Evolutionary conservation across 64 coral and sea anemone genomes (phyloP).

Genomic region (Dendrophyllia cribrosa): DNA sequence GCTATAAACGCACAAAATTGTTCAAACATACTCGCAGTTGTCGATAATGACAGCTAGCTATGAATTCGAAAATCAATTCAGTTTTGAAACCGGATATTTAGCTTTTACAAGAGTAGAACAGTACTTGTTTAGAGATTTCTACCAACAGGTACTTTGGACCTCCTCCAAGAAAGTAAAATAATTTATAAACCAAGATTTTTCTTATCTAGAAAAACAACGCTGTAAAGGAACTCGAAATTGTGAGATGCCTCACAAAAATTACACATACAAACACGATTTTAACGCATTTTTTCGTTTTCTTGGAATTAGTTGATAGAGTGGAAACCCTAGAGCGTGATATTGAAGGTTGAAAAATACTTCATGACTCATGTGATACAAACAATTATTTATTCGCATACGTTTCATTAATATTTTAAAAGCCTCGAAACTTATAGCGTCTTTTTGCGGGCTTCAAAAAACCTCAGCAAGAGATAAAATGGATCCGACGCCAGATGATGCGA

Average conservation of each 20-base stretch:
- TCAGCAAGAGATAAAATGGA: not conserved
- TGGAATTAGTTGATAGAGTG: not conserved
- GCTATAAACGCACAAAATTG: no score
- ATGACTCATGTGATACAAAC: not conserved
- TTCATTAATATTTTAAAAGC: slow-evolving; percentile 43
- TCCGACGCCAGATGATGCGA: not conserved
- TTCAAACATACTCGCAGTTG: no score
- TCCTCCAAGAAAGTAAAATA: not conserved
- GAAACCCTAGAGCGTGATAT: no score
- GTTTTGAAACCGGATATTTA: no score
- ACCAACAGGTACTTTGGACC: slow-evolving; percentile 27
- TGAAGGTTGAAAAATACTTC: not conserved
- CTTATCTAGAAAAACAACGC: not conserved
- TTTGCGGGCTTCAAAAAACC: not conserved
- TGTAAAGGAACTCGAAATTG: no score
- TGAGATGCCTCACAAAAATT: not conserved
- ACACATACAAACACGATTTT: not conserved
- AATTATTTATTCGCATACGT: not conserved
- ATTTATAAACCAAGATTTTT: not conserved
- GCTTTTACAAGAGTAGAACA: not conserved
- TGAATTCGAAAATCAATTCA: not conserved
- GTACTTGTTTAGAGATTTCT: not conserved
- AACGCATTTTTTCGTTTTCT: not conserved
- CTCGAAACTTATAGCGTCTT: slow-evolving; percentile 10
- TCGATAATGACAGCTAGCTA: not conserved